Base-by-base conservation (phyloP, 35 echinoderm and acorn worm species). In the Amphiura filiformis region DNA sequence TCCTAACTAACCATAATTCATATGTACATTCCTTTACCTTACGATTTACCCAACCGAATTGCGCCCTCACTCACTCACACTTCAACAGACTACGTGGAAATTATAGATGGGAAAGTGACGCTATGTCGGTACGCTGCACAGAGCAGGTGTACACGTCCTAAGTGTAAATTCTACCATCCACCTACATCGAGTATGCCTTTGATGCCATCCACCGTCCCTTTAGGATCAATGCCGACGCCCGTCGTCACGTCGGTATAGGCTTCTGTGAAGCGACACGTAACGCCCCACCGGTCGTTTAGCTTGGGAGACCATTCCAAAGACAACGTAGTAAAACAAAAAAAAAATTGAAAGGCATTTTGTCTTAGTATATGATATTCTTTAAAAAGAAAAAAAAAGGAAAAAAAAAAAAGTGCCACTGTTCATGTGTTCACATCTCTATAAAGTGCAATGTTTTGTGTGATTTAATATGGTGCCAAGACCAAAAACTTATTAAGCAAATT, bases 41-140 rank as follows among this genome's bases (percentile, higher is more conserved):
- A 33, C 28, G 11, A 4, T 42, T 39, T 18, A 33, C 80, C 38
- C 28, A 39, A n/a, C 80, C n/a, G n/a, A n/a, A n/a, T 5, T 65
- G 38, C 65, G 47, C 77, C 89, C 57, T 82, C 78, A 38, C 56
- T 37, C 89, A n/a, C n/a, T n/a, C n/a, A n/a, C n/a, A n/a, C n/a
- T n/a, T n/a, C n/a, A n/a, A n/a, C n/a, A 98, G 96, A 98, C 89
- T 98, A 98, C 90, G 96, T 98, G 83, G 96, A 98, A 90, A 94
- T 98, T 84, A 98, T 93, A 49, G 96, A 98, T 80, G 93, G 96
- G 42, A 95, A 95, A 90, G 96, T 99, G 81, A 99, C 96, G 39
- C 84, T 99, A 85, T 99, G 96, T 86, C 96, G 96, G 31, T 99
- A 99, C 65, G 96, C 96, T 22, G 96, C 87, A 35, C 96, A 99